Evolutionary conservation across 2,888 invertebrate species (phyloP), one percentile per base, ranked within the genome.

Genomic region (Julus scanicus): DNA sequence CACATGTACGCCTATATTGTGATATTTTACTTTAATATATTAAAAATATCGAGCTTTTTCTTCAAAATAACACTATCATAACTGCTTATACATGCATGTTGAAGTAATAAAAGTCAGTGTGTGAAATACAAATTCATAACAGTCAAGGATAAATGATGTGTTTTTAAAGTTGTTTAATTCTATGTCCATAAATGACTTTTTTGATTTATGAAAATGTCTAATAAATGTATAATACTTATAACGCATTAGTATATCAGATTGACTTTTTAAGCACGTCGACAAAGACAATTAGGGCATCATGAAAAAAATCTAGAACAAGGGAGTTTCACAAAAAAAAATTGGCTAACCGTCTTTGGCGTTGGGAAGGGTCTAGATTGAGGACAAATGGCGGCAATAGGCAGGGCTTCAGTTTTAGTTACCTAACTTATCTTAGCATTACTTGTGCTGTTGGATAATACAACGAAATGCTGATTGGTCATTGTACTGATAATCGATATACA

Each of bases 301-400:
- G 44, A 84, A 49, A 85, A 84, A 85, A 85, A 85, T 48, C 85
- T 85, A 85, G 85, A 48, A 85, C 85, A 44, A 85, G 85, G 85
- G 85, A 85, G 85, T 85, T 80, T 13, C 40, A n/a, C 13, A 85
- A 39, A 44, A 85, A 85, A 85, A 85, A 80, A 80, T 80, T 49
- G 40, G 53, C 44, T 39, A 44, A 48, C 49, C 85, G 85, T 85
- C 85, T 85, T 85, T 49, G 85, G 44, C 8, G 44, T 44, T 85
- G 85, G 48, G 85, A 20, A 85, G 85, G 85, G 49, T 85, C 85
- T 85, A 48, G 85, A 85, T 85, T 85, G 85, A 85, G 85, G 85
- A 85, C 85, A 85, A 44, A 85, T 85, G 85, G 80, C 37, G 5
- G 80, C 80, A 80, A 80, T 15, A 29, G 37, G 15, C 37, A 80